Conservation (phyloP, 2,888 invertebrate genomes). For the Ethmia dodecea region DNA sequence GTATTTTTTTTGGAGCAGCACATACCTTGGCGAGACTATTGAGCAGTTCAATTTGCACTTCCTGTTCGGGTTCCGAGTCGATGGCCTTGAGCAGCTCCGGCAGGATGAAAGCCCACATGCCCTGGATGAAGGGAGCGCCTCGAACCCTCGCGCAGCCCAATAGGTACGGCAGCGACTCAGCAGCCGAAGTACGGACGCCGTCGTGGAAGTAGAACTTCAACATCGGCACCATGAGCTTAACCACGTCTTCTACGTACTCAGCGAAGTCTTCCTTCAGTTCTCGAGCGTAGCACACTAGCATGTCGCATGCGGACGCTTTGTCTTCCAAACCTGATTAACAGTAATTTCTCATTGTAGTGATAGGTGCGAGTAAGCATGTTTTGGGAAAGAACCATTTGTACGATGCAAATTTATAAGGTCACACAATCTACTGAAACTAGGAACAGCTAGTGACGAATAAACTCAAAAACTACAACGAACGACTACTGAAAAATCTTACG, state of each 20-base stretch:
- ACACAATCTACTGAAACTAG: no score
- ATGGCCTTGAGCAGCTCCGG: slow-evolving; percentile 92
- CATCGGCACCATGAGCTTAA: slow-evolving; percentile 91
- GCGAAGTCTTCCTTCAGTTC: slow-evolving; percentile 90
- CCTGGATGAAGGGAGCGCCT: slow-evolving; percentile 81
- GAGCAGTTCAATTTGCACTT: slow-evolving; percentile 90
- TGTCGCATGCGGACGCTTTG: slow-evolving; percentile 97
- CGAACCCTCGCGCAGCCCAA: slow-evolving; percentile 92
- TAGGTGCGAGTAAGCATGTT: no score
- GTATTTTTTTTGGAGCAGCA: no score
- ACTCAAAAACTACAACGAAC: no score
- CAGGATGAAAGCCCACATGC: slow-evolving; percentile 93
- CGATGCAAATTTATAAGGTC: no score
- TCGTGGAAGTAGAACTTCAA: slow-evolving; percentile 96
- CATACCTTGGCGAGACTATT: slow-evolving; percentile 85
- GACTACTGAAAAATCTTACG: no score
- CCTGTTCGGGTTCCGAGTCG: slow-evolving; percentile 93
- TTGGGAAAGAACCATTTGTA: no score
- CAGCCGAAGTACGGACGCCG: slow-evolving; percentile 94
- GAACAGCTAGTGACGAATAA: no score
- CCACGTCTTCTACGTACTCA: slow-evolving; percentile 80
- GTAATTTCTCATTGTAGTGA: no score
- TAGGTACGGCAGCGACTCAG: slow-evolving; percentile 92
- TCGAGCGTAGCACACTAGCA: slow-evolving; percentile 96
- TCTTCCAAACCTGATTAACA: slow-evolving; percentile 92